Evolutionary conservation across 1,140 invertebrate species (phyloP).

Genomic region (Drosophila miranda): DNA sequence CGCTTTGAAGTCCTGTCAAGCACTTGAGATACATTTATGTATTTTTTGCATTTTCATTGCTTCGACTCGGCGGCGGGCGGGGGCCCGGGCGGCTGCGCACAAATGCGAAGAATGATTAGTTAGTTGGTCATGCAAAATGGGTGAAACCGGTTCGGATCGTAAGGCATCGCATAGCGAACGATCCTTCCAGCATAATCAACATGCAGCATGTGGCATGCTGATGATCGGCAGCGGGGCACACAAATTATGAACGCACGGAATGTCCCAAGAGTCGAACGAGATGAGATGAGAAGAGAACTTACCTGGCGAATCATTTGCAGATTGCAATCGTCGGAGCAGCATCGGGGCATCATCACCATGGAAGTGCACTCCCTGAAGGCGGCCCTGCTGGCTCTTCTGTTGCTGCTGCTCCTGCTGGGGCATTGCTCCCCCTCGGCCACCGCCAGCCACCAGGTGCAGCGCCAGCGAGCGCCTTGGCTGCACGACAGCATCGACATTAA

Average conservation of each 20-base stretch:
- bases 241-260: slow-evolving; percentile 74
- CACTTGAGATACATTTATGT: slow-evolving; percentile 80
- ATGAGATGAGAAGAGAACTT: slow-evolving; percentile 33
- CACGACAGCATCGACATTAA: slow-evolving; percentile 68
- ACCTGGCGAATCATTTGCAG: slow-evolving; percentile 65
- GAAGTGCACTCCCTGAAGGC: slow-evolving; percentile 18
- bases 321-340: slow-evolving; percentile 40
- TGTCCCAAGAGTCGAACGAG: slow-evolving; percentile 41
- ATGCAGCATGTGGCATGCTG: slow-evolving; percentile 39
- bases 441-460: slow-evolving; percentile 37
- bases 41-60: slow-evolving; percentile 79
- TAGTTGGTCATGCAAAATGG: slow-evolving; percentile 76
- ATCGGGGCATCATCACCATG: slow-evolving; percentile 28
- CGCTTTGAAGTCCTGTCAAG: slow-evolving; percentile 79
- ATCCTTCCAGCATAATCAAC: slow-evolving; percentile 74
- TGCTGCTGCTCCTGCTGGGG: slow-evolving; percentile 36
- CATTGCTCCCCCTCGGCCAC: slow-evolving; percentile 17
- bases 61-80: slow-evolving; percentile 6
- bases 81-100: slow-evolving; percentile 9
- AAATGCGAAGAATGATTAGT: slow-evolving; percentile 75
- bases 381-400: slow-evolving; percentile 40
- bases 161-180: slow-evolving; percentile 22
- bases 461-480: slow-evolving; percentile 58
- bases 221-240: slow-evolving; percentile 45
- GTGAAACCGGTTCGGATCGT: slow-evolving; percentile 62